Conservation (phyloP, 2,797 vertebrate genomes). For the Spinus olivaceus region DNA sequence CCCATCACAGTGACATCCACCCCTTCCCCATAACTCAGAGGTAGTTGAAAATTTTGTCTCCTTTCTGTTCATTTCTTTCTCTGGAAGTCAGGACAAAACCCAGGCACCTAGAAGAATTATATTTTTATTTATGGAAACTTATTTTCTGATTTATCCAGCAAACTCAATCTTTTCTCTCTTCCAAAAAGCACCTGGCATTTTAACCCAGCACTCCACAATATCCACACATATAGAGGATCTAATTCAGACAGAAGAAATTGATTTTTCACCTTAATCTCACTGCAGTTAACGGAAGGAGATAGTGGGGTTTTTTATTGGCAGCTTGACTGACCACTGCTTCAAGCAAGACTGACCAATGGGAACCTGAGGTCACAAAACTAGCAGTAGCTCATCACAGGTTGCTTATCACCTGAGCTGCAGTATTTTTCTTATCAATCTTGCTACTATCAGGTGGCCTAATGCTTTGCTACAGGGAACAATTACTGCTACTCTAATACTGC, state of each 20-base stretch:
- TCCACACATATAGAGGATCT: not conserved
- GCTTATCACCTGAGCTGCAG: not conserved
- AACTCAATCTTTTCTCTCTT: not conserved
- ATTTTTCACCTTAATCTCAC: not conserved
- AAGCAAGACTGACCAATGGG: not conserved
- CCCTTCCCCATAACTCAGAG: not conserved
- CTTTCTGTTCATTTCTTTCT: not conserved
- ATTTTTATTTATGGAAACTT: not conserved
- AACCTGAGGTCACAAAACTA: not conserved
- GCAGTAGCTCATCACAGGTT: not conserved
- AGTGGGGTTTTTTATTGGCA: fast-evolving
- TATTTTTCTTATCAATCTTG: not conserved
- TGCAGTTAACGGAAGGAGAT: not conserved
- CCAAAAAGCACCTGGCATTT: not conserved
- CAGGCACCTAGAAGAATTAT: not conserved
- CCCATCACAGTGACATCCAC: not conserved
- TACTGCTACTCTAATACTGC: not conserved
- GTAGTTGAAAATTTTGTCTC: not conserved
- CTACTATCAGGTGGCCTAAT: not conserved
- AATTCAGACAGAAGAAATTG: not conserved
- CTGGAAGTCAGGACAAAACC: not conserved
- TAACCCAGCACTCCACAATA: not conserved
- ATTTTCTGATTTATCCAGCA: not conserved
- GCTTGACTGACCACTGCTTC: not conserved
- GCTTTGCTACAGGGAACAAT: not conserved